These are phyloP conservation scores for Liasis olivaceus DNA, from an alignment of 2,797 vertebrate species.

Conservation along the genomic window DNA sequence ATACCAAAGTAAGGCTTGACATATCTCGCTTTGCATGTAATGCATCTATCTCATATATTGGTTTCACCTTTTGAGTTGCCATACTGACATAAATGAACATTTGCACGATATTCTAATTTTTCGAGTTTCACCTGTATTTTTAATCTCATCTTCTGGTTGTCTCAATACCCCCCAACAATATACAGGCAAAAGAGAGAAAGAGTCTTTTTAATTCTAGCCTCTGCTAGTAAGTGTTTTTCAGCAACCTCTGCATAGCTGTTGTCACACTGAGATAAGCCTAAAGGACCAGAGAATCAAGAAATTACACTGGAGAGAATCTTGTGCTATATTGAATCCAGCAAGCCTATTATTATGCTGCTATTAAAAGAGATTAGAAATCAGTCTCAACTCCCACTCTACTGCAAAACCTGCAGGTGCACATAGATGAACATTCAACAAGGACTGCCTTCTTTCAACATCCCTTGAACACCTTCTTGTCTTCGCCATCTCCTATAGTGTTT, in stretches of 20 bases:
- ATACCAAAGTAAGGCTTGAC: too few species aligned
- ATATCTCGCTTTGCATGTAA: too few species aligned
- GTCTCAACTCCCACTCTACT: neutral
- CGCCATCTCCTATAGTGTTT: neutral
- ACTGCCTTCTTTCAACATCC: neutral
- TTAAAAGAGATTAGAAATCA: neutral
- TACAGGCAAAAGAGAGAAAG: neutral
- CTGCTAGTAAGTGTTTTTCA: neutral
- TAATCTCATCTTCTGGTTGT: neutral
- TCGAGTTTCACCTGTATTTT: too few species aligned
- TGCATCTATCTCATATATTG: too few species aligned
- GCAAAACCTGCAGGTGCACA: neutral
- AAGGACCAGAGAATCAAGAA: neutral
- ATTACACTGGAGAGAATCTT: neutral
- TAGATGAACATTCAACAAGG: neutral
- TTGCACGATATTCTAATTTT: too few species aligned
- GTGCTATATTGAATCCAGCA: neutral
- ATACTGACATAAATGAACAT: too few species aligned
- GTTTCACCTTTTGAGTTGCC: too few species aligned
- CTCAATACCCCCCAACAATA: neutral
- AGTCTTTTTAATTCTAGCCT: neutral
- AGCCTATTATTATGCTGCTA: neutral
- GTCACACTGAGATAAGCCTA: neutral
- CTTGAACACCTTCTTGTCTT: neutral
- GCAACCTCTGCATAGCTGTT: neutral